Conservation (phyloP, 2,888 invertebrate genomes). For the Eubasilissa splendida region DNA sequence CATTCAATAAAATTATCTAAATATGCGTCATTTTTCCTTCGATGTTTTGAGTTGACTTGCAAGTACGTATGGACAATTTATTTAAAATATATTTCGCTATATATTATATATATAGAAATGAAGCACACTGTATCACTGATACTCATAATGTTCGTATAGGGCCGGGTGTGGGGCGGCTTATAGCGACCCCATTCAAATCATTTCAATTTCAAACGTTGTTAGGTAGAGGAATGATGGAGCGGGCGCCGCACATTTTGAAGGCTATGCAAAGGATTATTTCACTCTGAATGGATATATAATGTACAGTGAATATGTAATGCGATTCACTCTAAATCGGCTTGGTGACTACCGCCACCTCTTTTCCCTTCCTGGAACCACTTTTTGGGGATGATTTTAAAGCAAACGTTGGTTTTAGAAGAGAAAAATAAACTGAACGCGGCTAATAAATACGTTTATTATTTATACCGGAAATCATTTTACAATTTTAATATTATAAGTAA, state of each 20-base stretch:
- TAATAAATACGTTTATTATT: not conserved
- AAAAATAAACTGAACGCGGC: not conserved
- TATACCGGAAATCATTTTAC: no score
- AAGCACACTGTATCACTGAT: slow-evolving; percentile 38
- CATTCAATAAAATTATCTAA: no score
- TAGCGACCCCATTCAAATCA: slow-evolving; percentile 59
- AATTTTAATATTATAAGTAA: no score
- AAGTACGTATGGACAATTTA: no score
- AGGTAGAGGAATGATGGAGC: slow-evolving; percentile 58
- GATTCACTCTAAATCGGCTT: slow-evolving; percentile 55
- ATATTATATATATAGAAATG: not conserved
- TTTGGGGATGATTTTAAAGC: slow-evolving; percentile 24
- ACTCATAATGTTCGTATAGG: slow-evolving; percentile 55
- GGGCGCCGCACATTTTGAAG: slow-evolving; percentile 54
- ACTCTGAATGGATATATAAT: slow-evolving; percentile 59
- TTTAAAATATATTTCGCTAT: no score
- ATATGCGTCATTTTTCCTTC: no score
- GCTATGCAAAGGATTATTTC: slow-evolving; percentile 59
- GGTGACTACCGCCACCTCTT: slow-evolving; percentile 47
- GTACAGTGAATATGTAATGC: slow-evolving; percentile 59
- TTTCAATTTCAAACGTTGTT: slow-evolving; percentile 60
- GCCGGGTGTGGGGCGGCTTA: slow-evolving; percentile 55
- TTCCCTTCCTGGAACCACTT: slow-evolving; percentile 10
- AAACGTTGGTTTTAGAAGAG: slow-evolving; percentile 32
- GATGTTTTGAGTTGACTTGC: no score